phyloP scores from a whole-genome alignment of 37 sponge, comb jelly and placozoan genomes.

The Cliona cf. orientalis region DNA sequence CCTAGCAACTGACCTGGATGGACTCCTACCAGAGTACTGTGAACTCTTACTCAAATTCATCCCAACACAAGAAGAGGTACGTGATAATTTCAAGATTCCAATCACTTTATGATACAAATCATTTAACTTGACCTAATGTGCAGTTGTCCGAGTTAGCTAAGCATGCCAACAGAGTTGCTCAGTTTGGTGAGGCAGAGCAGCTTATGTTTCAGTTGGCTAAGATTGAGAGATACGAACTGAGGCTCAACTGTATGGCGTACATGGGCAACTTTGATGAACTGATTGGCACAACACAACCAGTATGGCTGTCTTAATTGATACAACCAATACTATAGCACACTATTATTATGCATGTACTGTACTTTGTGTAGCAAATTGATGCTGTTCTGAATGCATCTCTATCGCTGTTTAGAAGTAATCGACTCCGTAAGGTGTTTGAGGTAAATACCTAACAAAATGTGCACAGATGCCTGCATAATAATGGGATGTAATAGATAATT shows the following conservation, averaged over 20 bases:
- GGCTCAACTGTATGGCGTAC: constrained; percentile 80
- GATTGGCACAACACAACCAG: constrained; percentile 61
- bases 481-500: constrained; percentile 55
- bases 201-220: constrained; percentile 86
- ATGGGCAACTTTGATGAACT: constrained; percentile 92
- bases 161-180: constrained; percentile 33
- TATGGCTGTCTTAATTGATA: constrained; percentile 16
- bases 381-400: constrained; percentile 77
- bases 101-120: too few species aligned
- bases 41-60: constrained; percentile 84
- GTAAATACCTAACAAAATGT: constrained; percentile 18
- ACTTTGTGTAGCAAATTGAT: constrained; percentile 56
- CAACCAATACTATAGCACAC: not conserved
- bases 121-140: not conserved
- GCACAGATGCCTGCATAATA: not conserved
- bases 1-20: constrained; percentile 76
- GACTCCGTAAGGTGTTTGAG: constrained; percentile 84
- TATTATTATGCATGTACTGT: not conserved
- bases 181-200: constrained; percentile 88
- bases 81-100: too few species aligned
- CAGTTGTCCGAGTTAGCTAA: constrained; percentile 63
- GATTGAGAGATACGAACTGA: constrained; percentile 73
- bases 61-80: constrained; percentile 82
- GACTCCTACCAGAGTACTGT: constrained; percentile 73
- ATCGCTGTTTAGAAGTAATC: constrained; percentile 65